phyloP scores from a whole-genome alignment of 2,888 invertebrate genomes.

The Dynastes tityus region DNA sequence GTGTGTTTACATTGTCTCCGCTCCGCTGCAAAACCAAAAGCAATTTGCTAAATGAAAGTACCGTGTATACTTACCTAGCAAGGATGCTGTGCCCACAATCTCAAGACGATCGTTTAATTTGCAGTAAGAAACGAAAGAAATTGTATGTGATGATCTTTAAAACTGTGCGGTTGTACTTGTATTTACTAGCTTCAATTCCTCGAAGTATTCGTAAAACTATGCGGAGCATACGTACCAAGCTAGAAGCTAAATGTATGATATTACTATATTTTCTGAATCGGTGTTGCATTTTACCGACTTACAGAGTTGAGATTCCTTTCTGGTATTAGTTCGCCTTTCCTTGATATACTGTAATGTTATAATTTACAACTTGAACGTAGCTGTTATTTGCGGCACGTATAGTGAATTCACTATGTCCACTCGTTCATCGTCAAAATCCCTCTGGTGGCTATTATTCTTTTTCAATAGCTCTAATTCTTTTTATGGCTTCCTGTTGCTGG shows the following conservation, averaged over 20 bases:
- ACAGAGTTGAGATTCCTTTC: no score
- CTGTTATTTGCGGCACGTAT: no score
- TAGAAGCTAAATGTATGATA: not conserved
- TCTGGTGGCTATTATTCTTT: no score
- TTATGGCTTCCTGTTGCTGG: no score
- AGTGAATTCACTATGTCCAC: no score
- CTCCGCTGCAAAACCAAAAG: conserved; percentile 16
- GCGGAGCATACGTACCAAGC: not conserved
- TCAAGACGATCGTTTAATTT: conserved; percentile 28
- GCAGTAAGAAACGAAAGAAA: conserved; percentile 19
- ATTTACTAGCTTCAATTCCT: not conserved
- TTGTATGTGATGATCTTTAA: conserved; percentile 8
- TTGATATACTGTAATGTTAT: no score
- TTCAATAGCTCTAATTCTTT: no score
- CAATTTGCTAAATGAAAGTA: conserved; percentile 33
- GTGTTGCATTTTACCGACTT: no score
- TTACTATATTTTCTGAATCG: no score
- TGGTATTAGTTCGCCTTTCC: no score
- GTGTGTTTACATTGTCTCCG: conserved; percentile 20
- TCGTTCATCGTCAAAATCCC: no score
- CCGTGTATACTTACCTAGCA: not conserved
- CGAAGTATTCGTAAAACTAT: not conserved
- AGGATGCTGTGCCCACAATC: conserved; percentile 1
- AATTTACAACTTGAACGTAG: no score
- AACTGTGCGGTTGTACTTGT: not conserved